These are phyloP conservation scores for Drosophila arawakana DNA, from an alignment of 1,140 invertebrate genomes.

Conservation along the genomic window DNA sequence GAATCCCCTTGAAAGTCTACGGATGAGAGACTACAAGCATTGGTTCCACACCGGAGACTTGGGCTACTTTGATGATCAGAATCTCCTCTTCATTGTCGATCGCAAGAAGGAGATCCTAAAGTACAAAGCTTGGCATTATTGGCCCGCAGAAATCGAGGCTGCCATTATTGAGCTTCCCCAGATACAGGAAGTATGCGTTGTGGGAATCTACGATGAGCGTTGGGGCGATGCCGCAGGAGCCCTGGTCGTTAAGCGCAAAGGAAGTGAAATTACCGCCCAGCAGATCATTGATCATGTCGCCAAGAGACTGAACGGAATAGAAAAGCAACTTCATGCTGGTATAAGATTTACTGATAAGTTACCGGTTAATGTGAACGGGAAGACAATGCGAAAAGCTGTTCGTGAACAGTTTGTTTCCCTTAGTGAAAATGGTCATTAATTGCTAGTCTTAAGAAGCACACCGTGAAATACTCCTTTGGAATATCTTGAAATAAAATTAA, in stretches of 20 bases:
- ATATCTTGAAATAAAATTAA: no score
- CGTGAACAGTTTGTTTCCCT: constrained; percentile 75
- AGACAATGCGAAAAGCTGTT: constrained; percentile 86
- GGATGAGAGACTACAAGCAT: constrained; percentile 86
- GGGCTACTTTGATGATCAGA: constrained; percentile 88
- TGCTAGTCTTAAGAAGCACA: no score
- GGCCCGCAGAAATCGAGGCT: constrained; percentile 75
- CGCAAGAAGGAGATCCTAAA: constrained; percentile 92
- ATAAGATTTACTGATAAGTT: constrained; percentile 87
- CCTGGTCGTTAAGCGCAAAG: constrained; percentile 57
- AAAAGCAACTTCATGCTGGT: constrained; percentile 86
- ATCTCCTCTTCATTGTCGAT: constrained; percentile 89
- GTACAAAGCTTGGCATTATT: constrained; percentile 85
- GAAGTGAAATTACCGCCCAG: constrained; percentile 41
- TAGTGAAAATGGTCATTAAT: constrained; percentile 31
- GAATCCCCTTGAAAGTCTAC: constrained; percentile 86
- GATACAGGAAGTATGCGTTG: constrained; percentile 74
- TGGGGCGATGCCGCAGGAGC: constrained; percentile 68
- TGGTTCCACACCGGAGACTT: constrained; percentile 92
- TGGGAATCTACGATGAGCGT: constrained; percentile 70
- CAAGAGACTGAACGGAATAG: constrained; percentile 77
- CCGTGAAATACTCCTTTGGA: not conserved
- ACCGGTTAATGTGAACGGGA: constrained; percentile 88
- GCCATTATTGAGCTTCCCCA: constrained; percentile 55
- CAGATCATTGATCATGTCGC: constrained; percentile 70